Conservation (phyloP, 2,888 invertebrate genomes). For the Tortrix viridana region DNA sequence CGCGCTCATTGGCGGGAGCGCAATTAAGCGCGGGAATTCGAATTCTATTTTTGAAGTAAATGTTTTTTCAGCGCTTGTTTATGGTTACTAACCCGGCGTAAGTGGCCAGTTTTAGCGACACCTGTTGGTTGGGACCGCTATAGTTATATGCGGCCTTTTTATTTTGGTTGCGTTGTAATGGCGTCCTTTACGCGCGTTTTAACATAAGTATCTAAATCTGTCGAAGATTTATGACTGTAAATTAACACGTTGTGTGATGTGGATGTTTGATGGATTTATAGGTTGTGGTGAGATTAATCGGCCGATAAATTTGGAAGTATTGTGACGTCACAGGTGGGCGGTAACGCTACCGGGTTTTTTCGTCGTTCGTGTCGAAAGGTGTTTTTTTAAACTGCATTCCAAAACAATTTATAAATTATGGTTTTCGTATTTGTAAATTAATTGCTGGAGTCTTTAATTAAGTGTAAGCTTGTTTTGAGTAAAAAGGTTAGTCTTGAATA, state of each 20-base stretch:
- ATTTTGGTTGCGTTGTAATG: slow-evolving; percentile 61
- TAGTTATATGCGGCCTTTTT: slow-evolving; percentile 49
- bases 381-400: slow-evolving; percentile 7
- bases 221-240: slow-evolving; percentile 68
- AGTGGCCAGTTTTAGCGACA: slow-evolving; percentile 63
- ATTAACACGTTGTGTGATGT: slow-evolving; percentile 73
- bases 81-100: slow-evolving; percentile 57
- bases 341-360: slow-evolving; percentile 45
- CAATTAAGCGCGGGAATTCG: slow-evolving; percentile 83
- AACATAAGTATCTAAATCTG: slow-evolving; percentile 72
- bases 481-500: slow-evolving; percentile 22
- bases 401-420: slow-evolving; percentile 23
- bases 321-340: slow-evolving; percentile 63
- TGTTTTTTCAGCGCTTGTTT: slow-evolving; percentile 79
- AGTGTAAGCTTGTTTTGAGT: slow-evolving; percentile 23
- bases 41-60: slow-evolving; percentile 83
- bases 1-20: slow-evolving; percentile 76
- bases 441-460: slow-evolving; percentile 31
- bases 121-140: slow-evolving; percentile 54
- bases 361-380: slow-evolving; percentile 42
- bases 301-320: slow-evolving; percentile 57
- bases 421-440: slow-evolving; percentile 29
- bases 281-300: slow-evolving; percentile 66
- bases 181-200: slow-evolving; percentile 48
- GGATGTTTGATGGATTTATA: slow-evolving; percentile 76